phyloP scores from a whole-genome alignment of 1,140 invertebrate genomes.

The Tetramorium alpestre region DNA sequence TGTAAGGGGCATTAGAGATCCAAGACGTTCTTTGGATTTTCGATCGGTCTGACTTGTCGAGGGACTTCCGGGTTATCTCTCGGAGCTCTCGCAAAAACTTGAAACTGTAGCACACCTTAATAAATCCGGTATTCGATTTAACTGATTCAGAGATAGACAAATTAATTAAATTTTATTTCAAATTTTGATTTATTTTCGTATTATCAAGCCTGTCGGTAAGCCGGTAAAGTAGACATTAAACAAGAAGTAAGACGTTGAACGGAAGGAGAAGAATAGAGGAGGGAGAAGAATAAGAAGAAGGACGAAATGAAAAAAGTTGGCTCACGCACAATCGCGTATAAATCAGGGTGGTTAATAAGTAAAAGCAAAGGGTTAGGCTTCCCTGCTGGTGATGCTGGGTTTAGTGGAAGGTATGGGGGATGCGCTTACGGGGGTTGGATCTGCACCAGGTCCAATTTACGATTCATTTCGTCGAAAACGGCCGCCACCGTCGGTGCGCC shows the following conservation, averaged over 20 bases:
- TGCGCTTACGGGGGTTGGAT: conserved; percentile 76
- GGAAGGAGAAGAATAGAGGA: conserved; percentile 4
- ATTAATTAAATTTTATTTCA: not conserved
- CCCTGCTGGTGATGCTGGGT: conserved; percentile 55
- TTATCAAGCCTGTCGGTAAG: not conserved
- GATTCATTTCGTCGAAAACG: conserved; percentile 84
- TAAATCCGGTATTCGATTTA: not conserved
- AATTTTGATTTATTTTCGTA: not conserved
- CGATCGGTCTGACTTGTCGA: conserved; percentile 3
- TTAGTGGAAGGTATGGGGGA: conserved; percentile 65
- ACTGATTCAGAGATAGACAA: not conserved
- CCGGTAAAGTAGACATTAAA: not conserved
- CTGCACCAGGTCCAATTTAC: conserved; percentile 83
- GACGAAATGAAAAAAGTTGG: conserved; percentile 83
- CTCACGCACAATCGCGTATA: conserved; percentile 81
- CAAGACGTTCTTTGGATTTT: conserved; percentile 41
- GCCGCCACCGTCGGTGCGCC: conserved; percentile 78
- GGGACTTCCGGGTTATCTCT: not conserved
- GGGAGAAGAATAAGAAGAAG: conserved; percentile 42
- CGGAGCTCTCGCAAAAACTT: not conserved
- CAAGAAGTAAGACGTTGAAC: conserved; percentile 54
- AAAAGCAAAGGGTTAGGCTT: conserved; percentile 81
- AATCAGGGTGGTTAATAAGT: conserved; percentile 82
- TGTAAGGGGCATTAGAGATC: conserved; percentile 34
- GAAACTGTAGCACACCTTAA: not conserved